These are phyloP conservation scores for Samia ricini DNA, from an alignment of 1,140 invertebrate species.

Conservation along the genomic window DNA sequence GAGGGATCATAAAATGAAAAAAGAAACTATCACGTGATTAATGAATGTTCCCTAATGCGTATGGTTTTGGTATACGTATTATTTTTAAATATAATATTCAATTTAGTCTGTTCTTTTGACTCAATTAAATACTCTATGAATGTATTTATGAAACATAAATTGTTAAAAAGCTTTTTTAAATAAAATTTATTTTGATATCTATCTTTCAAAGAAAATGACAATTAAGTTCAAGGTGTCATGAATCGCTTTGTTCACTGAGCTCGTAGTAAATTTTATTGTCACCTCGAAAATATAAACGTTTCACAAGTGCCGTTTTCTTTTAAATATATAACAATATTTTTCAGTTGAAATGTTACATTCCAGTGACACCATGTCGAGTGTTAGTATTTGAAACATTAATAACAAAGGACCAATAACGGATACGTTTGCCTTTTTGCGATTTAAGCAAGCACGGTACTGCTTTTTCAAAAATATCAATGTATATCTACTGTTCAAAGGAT, in stretches of 20 bases:
- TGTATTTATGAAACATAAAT: too few species aligned
- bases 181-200: not conserved
- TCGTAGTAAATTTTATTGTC: conserved; percentile 14
- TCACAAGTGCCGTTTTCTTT: conserved; percentile 12
- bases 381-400: conserved; percentile 10
- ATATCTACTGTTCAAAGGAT: too few species aligned
- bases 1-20: too few species aligned
- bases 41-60: too few species aligned
- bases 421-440: conserved; percentile 19
- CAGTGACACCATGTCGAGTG: conserved; percentile 7
- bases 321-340: conserved; percentile 13
- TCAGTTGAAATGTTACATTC: not conserved
- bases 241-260: not conserved
- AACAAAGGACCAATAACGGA: conserved; percentile 17
- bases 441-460: not conserved
- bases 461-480: not conserved
- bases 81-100: too few species aligned
- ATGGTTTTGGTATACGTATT: too few species aligned
- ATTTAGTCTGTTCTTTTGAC: too few species aligned
- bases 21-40: too few species aligned
- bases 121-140: too few species aligned
- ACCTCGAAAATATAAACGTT: conserved; percentile 7
- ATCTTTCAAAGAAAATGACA: not conserved
- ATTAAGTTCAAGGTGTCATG: not conserved
- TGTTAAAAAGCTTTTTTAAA: not conserved